Evolutionary conservation across 30 jellyfish, hydroid and myxozoan genomes (phyloP).

Genomic region (Turritopsis rubra): DNA sequence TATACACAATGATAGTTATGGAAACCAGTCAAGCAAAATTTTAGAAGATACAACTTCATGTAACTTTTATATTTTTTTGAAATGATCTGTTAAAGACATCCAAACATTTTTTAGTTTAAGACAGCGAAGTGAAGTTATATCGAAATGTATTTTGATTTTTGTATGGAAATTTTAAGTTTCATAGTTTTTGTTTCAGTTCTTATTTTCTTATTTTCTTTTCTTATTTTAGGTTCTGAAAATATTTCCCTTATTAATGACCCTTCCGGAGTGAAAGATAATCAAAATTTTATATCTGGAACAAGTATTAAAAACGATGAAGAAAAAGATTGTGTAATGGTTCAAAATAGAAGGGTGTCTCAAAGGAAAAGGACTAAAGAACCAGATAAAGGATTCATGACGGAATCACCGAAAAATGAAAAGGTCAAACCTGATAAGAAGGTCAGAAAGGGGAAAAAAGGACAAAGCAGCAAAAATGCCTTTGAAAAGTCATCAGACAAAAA

Average conservation of each 20-base stretch:
- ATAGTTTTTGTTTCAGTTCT: too few relatives aligned
- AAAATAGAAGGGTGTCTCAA: neutral
- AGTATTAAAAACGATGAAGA: neutral
- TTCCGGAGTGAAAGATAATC: neutral
- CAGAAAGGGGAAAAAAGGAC: neutral
- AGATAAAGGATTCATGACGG: neutral
- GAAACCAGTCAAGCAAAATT: neutral
- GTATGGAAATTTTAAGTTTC: too few relatives aligned
- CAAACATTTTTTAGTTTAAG: too few relatives aligned
- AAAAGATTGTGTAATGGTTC: neutral
- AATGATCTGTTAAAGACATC: too few relatives aligned
- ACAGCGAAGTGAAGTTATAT: too few relatives aligned
- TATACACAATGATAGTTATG: neutral
- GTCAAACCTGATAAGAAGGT: neutral
- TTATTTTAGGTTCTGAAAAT: neutral
- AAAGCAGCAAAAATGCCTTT: neutral
- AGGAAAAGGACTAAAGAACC: neutral
- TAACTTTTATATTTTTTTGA: too few relatives aligned
- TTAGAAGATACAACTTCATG: neutral
- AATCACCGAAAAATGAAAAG: neutral
- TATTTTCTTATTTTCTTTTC: too few relatives aligned
- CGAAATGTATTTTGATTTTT: too few relatives aligned
- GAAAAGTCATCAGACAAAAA: neutral
- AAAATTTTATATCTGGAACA: neutral
- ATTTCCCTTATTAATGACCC: neutral